phyloP scores from a whole-genome alignment of 2,113 vertebrate genomes.

The Amblyornis subalaris region DNA sequence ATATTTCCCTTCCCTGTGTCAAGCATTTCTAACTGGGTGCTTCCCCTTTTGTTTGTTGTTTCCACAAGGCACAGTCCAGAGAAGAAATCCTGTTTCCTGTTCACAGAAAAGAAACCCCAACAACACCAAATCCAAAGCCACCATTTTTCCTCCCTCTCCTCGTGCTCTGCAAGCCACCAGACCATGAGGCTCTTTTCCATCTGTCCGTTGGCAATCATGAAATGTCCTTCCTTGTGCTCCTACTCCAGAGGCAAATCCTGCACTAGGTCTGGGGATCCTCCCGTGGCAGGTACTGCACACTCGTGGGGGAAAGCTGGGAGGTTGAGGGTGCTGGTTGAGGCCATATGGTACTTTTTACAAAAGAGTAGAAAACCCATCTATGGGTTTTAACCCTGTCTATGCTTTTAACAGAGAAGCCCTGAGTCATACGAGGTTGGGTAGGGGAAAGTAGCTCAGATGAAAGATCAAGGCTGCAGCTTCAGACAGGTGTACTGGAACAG shows the following conservation, averaged over 20 bases:
- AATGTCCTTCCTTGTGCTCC: background rate
- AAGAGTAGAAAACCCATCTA: background rate
- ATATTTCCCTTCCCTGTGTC: background rate
- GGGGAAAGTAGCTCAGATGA: background rate
- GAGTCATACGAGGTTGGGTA: background rate
- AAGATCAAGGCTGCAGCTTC: background rate
- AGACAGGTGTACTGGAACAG: background rate
- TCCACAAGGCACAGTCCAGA: accelerated
- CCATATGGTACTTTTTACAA: background rate
- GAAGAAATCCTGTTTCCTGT: background rate
- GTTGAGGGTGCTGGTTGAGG: background rate
- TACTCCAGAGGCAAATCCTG: background rate
- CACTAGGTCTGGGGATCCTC: background rate
- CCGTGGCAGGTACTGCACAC: background rate
- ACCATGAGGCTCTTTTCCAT: background rate
- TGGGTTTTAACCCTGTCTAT: accelerated
- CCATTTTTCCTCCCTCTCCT: background rate
- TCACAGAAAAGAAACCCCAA: accelerated
- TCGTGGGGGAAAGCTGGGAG: background rate
- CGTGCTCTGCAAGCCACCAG: background rate
- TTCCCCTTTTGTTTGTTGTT: background rate
- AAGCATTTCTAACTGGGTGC: background rate
- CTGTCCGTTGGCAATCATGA: too few relatives aligned
- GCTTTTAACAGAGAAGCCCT: background rate
- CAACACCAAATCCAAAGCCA: background rate